A percentile compares a stretch with the other conserved stretches of the same genome.
Conservation (phyloP, 2,113 vertebrate genomes). For the Semicossyphus pulcher region DNA sequence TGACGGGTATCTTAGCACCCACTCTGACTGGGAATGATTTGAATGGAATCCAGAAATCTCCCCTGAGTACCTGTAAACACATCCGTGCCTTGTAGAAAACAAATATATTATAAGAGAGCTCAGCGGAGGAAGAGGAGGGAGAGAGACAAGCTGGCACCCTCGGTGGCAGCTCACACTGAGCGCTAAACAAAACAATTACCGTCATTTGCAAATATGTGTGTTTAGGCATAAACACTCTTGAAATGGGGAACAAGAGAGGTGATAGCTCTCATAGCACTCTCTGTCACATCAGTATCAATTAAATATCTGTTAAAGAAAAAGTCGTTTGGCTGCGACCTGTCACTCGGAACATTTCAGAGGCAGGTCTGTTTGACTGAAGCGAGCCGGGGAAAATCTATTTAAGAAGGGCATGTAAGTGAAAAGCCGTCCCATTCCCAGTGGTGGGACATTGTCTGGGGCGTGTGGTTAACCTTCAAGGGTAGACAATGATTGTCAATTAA, state of each 20-base stretch:
- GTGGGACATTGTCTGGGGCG: conserved; percentile 77
- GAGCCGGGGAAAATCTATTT: conserved; percentile 75
- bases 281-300: conserved; percentile 70
- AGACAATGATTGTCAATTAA: conserved; percentile 85
- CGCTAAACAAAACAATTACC: conserved; percentile 86
- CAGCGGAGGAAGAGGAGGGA: conserved; percentile 72
- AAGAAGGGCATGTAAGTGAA: conserved; percentile 78
- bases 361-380: conserved; percentile 51
- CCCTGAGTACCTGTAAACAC: conserved; percentile 99
- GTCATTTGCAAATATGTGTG: conserved; percentile 82
- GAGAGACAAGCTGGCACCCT: conserved; percentile 84
- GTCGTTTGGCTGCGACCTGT: conserved; percentile 40
- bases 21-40: conserved; percentile 99
- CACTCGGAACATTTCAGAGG: conserved; percentile 54
- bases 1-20: conserved; percentile 99
- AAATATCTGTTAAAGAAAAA: conserved; percentile 57
- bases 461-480: conserved; percentile 81
- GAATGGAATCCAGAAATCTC: conserved; percentile 99
- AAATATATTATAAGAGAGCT: conserved; percentile 91
- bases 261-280: conserved; percentile 53
- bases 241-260: conserved; percentile 67
- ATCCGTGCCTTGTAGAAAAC: conserved; percentile 99
- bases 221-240: conserved; percentile 80
- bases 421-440: conserved; percentile 74
- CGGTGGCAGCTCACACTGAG: conserved; percentile 84